These are phyloP conservation scores for Paguma larvata DNA, from an alignment of 2,797 vertebrate species.

Conservation along the genomic window DNA sequence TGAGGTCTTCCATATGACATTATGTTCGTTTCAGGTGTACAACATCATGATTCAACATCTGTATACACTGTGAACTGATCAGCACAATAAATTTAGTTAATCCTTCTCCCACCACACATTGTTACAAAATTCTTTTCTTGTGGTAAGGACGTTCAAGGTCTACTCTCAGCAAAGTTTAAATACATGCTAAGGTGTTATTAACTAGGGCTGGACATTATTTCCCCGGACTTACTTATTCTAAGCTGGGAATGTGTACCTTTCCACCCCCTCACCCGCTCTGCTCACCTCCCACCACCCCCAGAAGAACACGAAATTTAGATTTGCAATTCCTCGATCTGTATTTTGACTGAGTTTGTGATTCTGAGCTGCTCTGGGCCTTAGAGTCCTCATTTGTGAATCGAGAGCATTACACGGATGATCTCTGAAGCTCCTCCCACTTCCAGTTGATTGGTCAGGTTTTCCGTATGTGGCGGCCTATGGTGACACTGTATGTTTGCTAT, in stretches of 20 bases:
- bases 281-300: not conserved
- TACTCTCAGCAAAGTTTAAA: not conserved
- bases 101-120: not conserved
- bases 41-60: not conserved
- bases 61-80: not conserved
- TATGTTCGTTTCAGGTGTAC: not conserved
- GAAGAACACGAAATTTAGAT: not conserved
- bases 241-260: not conserved
- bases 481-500: not conserved
- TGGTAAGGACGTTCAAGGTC: not conserved
- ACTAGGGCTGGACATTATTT: not conserved
- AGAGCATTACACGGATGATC: not conserved
- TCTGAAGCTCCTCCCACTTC: not conserved
- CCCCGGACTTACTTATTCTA: not conserved
- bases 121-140: not conserved
- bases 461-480: not conserved
- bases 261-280: not conserved
- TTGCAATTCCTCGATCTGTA: not conserved
- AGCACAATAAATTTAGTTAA: not conserved
- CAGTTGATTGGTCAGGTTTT: not conserved
- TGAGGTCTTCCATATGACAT: not conserved
- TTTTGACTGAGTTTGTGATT: constrained; percentile 17
- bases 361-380: not conserved
- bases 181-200: not conserved
- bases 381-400: constrained; percentile 7